A percentile compares a stretch with the other conserved stretches of the same genome.
phyloP scores from a whole-genome alignment of 2,113 vertebrate species.

The Alces alces region DNA sequence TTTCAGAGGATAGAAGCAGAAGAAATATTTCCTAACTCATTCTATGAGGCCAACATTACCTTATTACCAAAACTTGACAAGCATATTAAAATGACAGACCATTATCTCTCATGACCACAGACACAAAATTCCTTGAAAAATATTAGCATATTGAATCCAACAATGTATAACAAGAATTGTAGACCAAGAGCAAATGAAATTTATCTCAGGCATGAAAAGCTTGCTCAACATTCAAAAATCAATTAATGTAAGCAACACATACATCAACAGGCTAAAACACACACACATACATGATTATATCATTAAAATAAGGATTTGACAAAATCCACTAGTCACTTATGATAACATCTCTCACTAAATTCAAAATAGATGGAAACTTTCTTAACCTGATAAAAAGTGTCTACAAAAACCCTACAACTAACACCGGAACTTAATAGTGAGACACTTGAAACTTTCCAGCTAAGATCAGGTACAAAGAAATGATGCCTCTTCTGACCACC shows the following conservation, averaged over 20 bases:
- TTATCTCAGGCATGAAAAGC: neutral
- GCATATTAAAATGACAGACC: neutral
- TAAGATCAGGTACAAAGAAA: neutral
- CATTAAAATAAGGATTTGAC: neutral
- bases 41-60: too few relatives aligned
- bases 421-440: neutral
- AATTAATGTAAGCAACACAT: neutral
- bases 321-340: neutral
- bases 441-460: neutral
- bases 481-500: neutral
- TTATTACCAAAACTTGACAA: neutral
- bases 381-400: neutral
- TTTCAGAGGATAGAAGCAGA: neutral
- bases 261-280: neutral
- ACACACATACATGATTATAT: neutral
- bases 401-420: neutral
- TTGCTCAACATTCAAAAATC: neutral
- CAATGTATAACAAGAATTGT: neutral
- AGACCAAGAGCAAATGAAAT: neutral
- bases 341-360: neutral
- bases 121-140: neutral
- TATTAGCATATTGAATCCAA: neutral
- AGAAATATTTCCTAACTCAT: neutral
- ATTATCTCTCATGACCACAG: neutral
- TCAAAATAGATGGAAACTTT: neutral